A percentile compares a stretch with the other conserved stretches of the same genome.
Evolutionary conservation across 2,113 vertebrate species (phyloP).

Genomic region (Amphiprion percula): DNA sequence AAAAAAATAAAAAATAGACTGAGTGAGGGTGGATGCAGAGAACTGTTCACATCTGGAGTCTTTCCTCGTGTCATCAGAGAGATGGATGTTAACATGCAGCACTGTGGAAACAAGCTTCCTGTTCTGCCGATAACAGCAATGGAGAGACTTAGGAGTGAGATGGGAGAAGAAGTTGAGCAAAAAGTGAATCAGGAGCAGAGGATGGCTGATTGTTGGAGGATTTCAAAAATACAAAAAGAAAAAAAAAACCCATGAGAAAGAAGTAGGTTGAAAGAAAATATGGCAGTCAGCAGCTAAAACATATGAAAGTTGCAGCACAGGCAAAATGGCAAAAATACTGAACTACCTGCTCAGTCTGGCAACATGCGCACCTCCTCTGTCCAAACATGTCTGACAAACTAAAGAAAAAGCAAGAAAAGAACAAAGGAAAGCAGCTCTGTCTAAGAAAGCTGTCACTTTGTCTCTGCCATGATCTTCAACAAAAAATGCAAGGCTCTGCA

Average conservation of each 20-base stretch:
- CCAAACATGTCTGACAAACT: slow-evolving; percentile 26
- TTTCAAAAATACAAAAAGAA: slow-evolving; percentile 11
- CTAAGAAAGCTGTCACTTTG: slow-evolving; percentile 69
- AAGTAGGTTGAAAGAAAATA: slow-evolving; percentile 11
- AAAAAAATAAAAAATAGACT: slow-evolving; percentile 31
- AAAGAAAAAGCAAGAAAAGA: slow-evolving; percentile 56
- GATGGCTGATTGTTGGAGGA: slow-evolving; percentile 20
- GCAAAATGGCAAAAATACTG: slow-evolving; percentile 54
- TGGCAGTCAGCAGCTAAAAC: slow-evolving; percentile 17
- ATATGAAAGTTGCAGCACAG: slow-evolving; percentile 31
- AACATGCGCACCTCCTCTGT: slow-evolving; percentile 1
- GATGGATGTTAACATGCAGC: slow-evolving; percentile 79
- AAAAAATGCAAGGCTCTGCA: slow-evolving; percentile 66
- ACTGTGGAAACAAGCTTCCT: slow-evolving; percentile 81
- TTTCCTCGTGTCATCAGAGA: slow-evolving; percentile 86
- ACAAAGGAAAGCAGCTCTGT: slow-evolving; percentile 57
- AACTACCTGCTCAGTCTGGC: slow-evolving; percentile 52
- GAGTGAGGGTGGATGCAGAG: slow-evolving; percentile 73
- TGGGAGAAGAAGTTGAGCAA: slow-evolving; percentile 4
- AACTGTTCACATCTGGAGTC: slow-evolving; percentile 92
- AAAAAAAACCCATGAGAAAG: background rate
- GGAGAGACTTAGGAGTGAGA: slow-evolving; percentile 35
- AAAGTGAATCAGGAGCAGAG: slow-evolving; percentile 53
- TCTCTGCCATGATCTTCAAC: slow-evolving; percentile 26
- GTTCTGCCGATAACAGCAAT: slow-evolving; percentile 76